Evolutionary conservation across 2,888 invertebrate genomes (phyloP).

Genomic region (Zeuzera pyrina): DNA sequence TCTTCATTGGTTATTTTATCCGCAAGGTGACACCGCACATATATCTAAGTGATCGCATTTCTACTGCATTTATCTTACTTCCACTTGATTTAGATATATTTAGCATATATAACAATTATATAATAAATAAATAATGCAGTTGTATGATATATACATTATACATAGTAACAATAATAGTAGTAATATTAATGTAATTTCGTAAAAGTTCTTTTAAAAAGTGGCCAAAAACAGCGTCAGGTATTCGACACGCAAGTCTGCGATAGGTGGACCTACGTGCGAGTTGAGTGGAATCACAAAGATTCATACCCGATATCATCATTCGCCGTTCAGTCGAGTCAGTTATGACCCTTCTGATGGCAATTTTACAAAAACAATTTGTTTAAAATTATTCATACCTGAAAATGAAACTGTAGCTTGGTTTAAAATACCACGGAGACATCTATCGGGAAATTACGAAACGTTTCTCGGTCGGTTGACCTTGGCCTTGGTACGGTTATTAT

Average conservation of each 20-base stretch:
- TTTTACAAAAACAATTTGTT: too few species aligned
- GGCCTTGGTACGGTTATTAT: slow-evolving; percentile 32
- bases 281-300: slow-evolving; percentile 42
- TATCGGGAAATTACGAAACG: slow-evolving; percentile 12
- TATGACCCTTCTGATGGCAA: slow-evolving; percentile 59
- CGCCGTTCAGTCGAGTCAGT: slow-evolving; percentile 73
- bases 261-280: slow-evolving; percentile 50
- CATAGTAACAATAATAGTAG: too few species aligned
- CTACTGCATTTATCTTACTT: too few species aligned
- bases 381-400: too few species aligned
- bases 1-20: too few species aligned
- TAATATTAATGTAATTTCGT: too few species aligned
- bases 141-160: too few species aligned
- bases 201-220: slow-evolving; percentile 15
- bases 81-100: too few species aligned
- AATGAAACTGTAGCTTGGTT: slow-evolving; percentile 23
- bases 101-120: too few species aligned
- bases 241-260: slow-evolving; percentile 49
- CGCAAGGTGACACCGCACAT: too few species aligned
- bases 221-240: slow-evolving; percentile 59
- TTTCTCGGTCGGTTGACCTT: slow-evolving; percentile 26
- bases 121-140: too few species aligned
- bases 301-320: slow-evolving; percentile 58
- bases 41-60: too few species aligned
- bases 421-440: slow-evolving; percentile 24